Evolutionary conservation across 92 coral and sea anemone genomes (phyloP), one percentile per base, ranked within the genome.

Genomic region (Nematostella vectensis): DNA sequence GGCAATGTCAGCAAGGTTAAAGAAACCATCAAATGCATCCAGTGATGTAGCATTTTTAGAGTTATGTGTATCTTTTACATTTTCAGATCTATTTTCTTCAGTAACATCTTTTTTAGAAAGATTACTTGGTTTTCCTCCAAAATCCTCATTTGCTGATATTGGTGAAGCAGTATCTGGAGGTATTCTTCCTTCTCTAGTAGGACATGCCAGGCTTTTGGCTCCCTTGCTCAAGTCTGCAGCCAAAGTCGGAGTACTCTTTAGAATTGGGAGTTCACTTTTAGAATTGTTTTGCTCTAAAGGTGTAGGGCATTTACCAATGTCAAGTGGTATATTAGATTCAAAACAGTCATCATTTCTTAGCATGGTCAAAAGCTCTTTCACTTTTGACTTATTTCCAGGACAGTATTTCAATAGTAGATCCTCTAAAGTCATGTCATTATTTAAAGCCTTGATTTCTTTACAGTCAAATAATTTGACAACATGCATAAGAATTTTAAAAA

Each of bases 381-480:
- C n/a, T n/a, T n/a, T 6, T 15, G 15, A 33, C 40, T 33, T 15
- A 33, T 33, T 33, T 33, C 40, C 40, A 6, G 40, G 8, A 33
- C 8, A 33, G 40, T 33, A 15, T 33, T 33, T 15, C 40, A 6
- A 6, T 6, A 33, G 8, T 33, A 33, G 40, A 15, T 33, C 40
- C 6, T 6, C 8, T 33, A 33, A 6, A 33, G 40, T 33, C 40
- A 6, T 33, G 6, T 45, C 23, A 6, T 45, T 8, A 22, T 45
- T 19, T 19, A 6, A 4, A 45, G 12, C 23, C 4, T 19, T 19
- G 9, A 45, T 19, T 45, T 45, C 11, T 45, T 45, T 22, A 45
- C 18, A 45, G 51, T 45, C 51, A 19, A 58, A 36, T 0, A 54
- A 29, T 47, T 68, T 68, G 25, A 58, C 74, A 45, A 68, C 33